phyloP scores from a whole-genome alignment of 1,140 invertebrate genomes.

The Riptortus pedestris region DNA sequence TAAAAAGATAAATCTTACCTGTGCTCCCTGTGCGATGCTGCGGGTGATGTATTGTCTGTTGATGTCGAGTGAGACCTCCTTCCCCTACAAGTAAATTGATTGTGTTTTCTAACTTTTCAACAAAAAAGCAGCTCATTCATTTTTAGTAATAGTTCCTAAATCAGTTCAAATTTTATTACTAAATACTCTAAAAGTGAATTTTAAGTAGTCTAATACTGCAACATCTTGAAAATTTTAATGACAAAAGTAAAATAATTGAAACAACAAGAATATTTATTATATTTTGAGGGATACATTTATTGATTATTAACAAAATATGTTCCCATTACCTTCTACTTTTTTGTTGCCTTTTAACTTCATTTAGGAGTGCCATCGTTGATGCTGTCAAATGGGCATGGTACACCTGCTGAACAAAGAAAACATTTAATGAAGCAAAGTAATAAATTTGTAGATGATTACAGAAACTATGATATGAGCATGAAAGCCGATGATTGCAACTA shows the following conservation, averaged over 20 bases:
- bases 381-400: slow-evolving; percentile 31
- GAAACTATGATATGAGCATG: no score
- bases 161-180: no score
- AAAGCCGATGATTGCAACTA: no score
- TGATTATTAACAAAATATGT: neutral
- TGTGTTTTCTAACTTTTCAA: no score
- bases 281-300: neutral
- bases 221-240: neutral
- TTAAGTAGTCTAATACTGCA: no score
- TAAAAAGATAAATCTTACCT: slow-evolving; percentile 18
- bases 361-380: slow-evolving; percentile 29
- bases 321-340: slow-evolving; percentile 27
- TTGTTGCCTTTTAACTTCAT: slow-evolving; percentile 30
- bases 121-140: slow-evolving; percentile 8
- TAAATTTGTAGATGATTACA: neutral
- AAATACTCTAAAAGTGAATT: no score
- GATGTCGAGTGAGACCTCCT: slow-evolving; percentile 28
- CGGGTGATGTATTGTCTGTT: slow-evolving; percentile 23
- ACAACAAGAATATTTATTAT: neutral
- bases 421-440: slow-evolving; percentile 7
- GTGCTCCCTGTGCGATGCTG: slow-evolving; percentile 26
- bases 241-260: neutral
- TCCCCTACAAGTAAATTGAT: slow-evolving; percentile 21
- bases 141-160: no score
- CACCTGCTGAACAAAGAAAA: slow-evolving; percentile 29